Conservation (phyloP, 2,113 vertebrate species). For the Zosterops borbonicus region DNA sequence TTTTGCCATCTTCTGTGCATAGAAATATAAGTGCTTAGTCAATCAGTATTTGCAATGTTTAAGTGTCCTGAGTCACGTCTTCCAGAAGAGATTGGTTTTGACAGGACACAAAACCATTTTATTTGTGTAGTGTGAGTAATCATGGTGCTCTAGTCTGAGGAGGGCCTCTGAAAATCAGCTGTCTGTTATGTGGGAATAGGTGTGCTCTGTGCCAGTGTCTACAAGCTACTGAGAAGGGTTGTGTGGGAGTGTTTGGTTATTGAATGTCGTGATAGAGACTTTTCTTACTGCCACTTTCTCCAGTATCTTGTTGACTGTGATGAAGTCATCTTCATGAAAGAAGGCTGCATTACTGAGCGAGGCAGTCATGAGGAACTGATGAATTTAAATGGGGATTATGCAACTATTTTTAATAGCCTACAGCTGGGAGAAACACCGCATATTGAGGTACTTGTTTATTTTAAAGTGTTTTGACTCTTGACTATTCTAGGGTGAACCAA, state of each 20-base stretch:
- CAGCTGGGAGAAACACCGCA: slow-evolving; percentile 88
- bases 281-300: slow-evolving; percentile 18
- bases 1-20: background rate
- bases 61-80: background rate
- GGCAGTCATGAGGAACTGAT: slow-evolving; percentile 90
- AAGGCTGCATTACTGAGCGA: slow-evolving; percentile 87
- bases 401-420: slow-evolving; percentile 90
- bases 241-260: background rate
- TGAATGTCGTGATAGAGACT: background rate
- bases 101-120: background rate
- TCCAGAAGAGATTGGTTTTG: background rate
- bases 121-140: background rate
- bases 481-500: background rate
- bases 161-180: background rate
- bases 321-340: slow-evolving; percentile 91
- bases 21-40: background rate
- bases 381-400: slow-evolving; percentile 88
- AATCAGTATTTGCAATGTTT: background rate
- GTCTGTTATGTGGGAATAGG: background rate
- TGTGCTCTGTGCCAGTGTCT: background rate
- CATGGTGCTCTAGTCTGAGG: background rate
- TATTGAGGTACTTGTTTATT: slow-evolving; percentile 78
- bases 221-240: background rate
- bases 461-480: background rate
- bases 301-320: slow-evolving; percentile 93